Base-by-base conservation (phyloP, 2,797 vertebrate genomes). In the Coilia nasus region DNA sequence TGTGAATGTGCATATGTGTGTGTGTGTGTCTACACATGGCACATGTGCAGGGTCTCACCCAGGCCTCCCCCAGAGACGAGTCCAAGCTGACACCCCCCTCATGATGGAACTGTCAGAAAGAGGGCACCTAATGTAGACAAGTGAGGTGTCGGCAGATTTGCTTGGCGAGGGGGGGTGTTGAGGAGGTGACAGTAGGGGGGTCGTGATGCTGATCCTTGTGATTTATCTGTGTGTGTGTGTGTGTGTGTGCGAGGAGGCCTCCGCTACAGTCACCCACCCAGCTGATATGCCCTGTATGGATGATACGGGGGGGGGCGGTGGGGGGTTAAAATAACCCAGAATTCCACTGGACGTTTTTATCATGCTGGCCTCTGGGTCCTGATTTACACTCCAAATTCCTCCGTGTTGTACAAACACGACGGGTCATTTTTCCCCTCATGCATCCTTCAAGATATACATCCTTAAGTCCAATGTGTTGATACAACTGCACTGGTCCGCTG, bases 71-170 rank as follows among this genome's bases (percentile, higher is more conserved):
- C 35, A 5, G 2, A 41, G 35, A 41, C 35, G 35, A 41, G 35
- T 41, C 44, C 89, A 90, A 87, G 86, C 89, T 86, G 85, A 92
- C 90, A 91, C 88, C 89, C 90, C 88, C 86, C 84, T 31, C 88
- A 87, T 80, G 91, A 93, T 95, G 93, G 93, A 95, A 90, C 91
- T 94, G 93, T 95, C 93, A 86, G 91, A 93, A 41, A 90, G 90
- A 90, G 90, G 89, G 86, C 85, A 85, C 85, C 85, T 84, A 25
- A 87, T 85, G 86, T 86, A 94, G 93, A 95, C 93, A 92, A 94
- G 93, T 93, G 92, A 93, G 92, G 93, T 94, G 92, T 82, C 21
- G 54, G 57, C 17, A 60, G 90, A 93, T 91, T 84, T n/a, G 67
- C 17, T 75, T n/a, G 28, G 28, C 15, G 28, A 17, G 31, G 67